Evolutionary conservation across 2,888 invertebrate species (phyloP), one percentile per base, ranked within the genome.

Genomic region (Watsonalla binaria): DNA sequence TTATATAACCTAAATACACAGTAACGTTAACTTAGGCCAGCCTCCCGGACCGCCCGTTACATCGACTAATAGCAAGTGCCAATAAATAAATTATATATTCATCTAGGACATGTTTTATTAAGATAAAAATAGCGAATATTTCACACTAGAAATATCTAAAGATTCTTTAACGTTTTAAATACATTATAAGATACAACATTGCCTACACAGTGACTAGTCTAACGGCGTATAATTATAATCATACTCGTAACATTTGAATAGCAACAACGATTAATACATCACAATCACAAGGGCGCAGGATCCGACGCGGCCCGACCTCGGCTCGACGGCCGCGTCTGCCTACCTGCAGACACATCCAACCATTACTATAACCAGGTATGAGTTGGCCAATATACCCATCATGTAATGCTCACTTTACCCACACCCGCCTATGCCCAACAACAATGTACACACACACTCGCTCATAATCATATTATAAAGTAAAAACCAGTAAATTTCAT

Each of bases 121-220:
- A 75, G 78, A 80, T 80, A 82, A 81, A 80, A 80, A 82, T 84
- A 82, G 84, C 78, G 76, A 78, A 84, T 82, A 83, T 81, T 82
- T 84, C 78, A 81, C 78, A 84, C 81, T 86, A 87, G 72, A 80
- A 78, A 84, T 77, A 89, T 89, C 88, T 86, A 89, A 86, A 89
- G 84, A 87, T 89, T 82, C 84, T 82, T 82, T 79, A 83, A 86
- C 77, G 82, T 79, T 84, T 81, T 79, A 80, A 83, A 84, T 86
- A 87, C 74, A 82, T 80, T 84, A 84, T 71, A 82, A 82, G 83
- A 81, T 86, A 87, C 81, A 88, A 87, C 84, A 86, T 86, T 79
- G 82, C 80, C 88, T 88, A 87, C 80, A 83, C 85, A 83, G 81
- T 90, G 90, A 90, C 90, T 90, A 90, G 89, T 88, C 87, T 89